A percentile compares a stretch with the other conserved stretches of the same genome.
phyloP scores from a whole-genome alignment of 2,888 invertebrate genomes.

The Catocala sponsa region DNA sequence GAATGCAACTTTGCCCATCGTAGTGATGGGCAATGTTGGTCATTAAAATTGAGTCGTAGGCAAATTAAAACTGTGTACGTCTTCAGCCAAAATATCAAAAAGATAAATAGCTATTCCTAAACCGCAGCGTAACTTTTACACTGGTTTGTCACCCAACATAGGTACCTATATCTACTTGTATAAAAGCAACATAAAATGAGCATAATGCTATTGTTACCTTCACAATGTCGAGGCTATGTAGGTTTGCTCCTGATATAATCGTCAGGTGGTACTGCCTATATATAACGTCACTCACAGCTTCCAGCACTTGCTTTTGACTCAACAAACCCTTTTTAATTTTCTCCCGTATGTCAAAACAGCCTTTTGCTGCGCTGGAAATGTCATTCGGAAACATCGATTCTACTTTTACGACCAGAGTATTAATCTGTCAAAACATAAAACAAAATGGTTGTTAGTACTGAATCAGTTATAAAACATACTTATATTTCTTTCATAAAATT shows the following conservation, averaged over 20 bases:
- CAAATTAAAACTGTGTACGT: no score
- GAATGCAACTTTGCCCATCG: no score
- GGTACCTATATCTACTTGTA: neutral
- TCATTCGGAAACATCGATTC: conserved; percentile 20
- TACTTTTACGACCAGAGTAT: conserved; percentile 16
- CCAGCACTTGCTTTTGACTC: conserved; percentile 54
- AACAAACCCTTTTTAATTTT: conserved; percentile 32
- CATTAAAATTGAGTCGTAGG: no score
- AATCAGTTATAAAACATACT: no score
- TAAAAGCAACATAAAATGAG: neutral
- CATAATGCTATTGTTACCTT: conserved; percentile 54
- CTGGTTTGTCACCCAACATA: no score
- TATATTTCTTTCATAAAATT: neutral
- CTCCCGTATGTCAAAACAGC: conserved; percentile 20
- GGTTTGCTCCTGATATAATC: conserved; percentile 51
- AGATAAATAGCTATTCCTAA: no score
- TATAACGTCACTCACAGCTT: conserved; percentile 64
- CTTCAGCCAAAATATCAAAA: no score
- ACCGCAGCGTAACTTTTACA: no score
- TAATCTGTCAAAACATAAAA: conserved; percentile 15
- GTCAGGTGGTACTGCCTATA: conserved; percentile 58
- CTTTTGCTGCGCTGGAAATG: no score
- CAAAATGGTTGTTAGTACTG: neutral
- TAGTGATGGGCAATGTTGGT: no score
- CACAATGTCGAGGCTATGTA: conserved; percentile 63